phyloP scores from a whole-genome alignment of 1,140 invertebrate genomes.

The Drosophila repleta region DNA sequence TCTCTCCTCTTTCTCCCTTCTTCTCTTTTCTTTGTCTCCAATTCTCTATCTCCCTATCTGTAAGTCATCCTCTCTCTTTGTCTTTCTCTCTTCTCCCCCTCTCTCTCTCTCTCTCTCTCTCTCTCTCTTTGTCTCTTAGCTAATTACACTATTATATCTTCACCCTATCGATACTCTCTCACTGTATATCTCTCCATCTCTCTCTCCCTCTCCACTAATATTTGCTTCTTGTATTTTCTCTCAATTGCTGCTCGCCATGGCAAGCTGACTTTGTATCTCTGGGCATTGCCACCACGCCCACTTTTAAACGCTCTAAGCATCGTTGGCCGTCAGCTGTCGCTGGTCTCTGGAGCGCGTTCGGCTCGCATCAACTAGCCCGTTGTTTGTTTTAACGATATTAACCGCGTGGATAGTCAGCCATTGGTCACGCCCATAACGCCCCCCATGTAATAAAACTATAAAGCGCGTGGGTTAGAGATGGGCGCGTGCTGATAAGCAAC shows the following conservation, averaged over 20 bases:
- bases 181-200: no score
- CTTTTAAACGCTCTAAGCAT: conserved; percentile 42
- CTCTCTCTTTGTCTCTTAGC: no score
- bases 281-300: conserved; percentile 18
- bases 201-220: background rate
- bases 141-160: no score
- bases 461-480: background rate
- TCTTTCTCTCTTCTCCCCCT: no score
- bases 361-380: conserved; percentile 37
- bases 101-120: no score
- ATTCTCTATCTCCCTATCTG: no score
- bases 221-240: conserved; percentile 18
- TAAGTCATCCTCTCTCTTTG: no score
- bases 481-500: conserved; percentile 4
- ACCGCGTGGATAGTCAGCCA: conserved; percentile 38
- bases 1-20: no score
- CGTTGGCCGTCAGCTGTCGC: conserved; percentile 3
- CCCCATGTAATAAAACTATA: conserved; percentile 34
- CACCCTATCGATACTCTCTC: no score
- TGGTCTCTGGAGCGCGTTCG: conserved; percentile 34
- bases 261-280: conserved; percentile 42
- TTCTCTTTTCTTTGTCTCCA: no score
- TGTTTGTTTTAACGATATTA: conserved; percentile 60
- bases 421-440: conserved; percentile 44
- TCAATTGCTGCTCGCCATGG: conserved; percentile 24